Evolutionary conservation across 2,888 invertebrate species (phyloP), one percentile per base, ranked within the genome.

Genomic region (Lasioglossum lativentre): DNA sequence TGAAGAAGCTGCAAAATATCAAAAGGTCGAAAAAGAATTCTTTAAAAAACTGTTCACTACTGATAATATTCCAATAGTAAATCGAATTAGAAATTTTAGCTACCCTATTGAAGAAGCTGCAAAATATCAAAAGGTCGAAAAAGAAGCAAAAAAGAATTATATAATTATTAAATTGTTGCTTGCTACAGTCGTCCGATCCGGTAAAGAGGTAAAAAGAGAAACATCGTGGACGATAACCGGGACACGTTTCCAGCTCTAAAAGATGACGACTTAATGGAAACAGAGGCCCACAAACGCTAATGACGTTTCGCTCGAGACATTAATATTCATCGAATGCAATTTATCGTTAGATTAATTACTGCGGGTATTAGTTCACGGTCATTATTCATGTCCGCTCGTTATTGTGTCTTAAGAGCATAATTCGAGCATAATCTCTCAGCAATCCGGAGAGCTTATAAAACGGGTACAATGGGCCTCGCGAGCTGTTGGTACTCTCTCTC

Each of bases 361-460:
- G 66, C 3, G 2, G 40, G 52, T 34, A 16, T 59, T 38, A 73
- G 30, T 23, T 30, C n/a, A 38, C 59, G 66, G 68, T 47, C 83
- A 79, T 89, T 81, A 89, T 66, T 75, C 81, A 83, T 81, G 83
- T 66, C 80, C 47, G 72, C 70, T 59, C 70, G 76, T 81, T 81
- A 75, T 40, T 70, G 59, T 47, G 82, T 79, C 79, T 73, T 73
- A 72, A 73, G 75, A 70, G 72, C 80, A 78, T 83, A 86, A 88
- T 79, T 89, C 78, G 68, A 34, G 66, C 63, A 82, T 89, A 88
- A 89, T 87, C 80, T 79, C 72, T 59, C 66, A 42, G 59, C 80
- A 74, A 70, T 80, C 83, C 66, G 59, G n/a, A 30, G 40, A 30
- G 40, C 68, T 77, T 82, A 66, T 45, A 79, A 78, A 71, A 82